Base-by-base conservation (phyloP, 1,140 invertebrate genomes). In the Orussus abietinus region DNA sequence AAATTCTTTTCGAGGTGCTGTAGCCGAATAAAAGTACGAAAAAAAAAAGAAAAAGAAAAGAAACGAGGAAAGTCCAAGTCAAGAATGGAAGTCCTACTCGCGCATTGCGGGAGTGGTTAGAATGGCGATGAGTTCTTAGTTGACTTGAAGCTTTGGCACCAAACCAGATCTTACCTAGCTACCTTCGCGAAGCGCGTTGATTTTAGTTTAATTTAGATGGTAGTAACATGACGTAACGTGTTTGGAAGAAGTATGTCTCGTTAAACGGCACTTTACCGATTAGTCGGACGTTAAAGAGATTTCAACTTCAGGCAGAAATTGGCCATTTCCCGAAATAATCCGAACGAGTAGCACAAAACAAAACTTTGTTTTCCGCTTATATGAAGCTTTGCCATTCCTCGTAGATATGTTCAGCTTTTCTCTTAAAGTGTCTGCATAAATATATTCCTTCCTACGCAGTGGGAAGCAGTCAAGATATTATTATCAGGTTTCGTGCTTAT, bases 151-250 rank as follows among this genome's bases (percentile, higher is more conserved):
- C 51, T 54, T 62, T 69, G 66, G 66, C 66, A 58, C 14, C 53
- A 49, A 33, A 59, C 57, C 64, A 69, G 57, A 56, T 62, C 57
- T 61, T 57, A n/a, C n/a, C 57, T 46, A 55, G 55, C 51, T 59
- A 62, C 51, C 50, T 59, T 51, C 53, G 52, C 52, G 47, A 52
- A 54, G 53, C 52, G 54, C 57, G 48, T 58, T 59, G 47, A 55
- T 55, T 64, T 66, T 59, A 49, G 57, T 64, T 61, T 66, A 63
- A 60, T 58, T 60, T 64, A 63, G 56, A 57, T 65, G 53, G 52
- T 59, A 49, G 47, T 45, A 39, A 52, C 39, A 42, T 59, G 57
- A 64, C 57, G 59, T 62, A 63, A 64, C 51, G 43, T 62, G 49
- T 62, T 60, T 60, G 51, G 49, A 47, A 57, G n/a, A 57, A 39